These are phyloP conservation scores for Ophioninae sp. DNA, from an alignment of 2,888 invertebrate species.

Conservation along the genomic window DNA sequence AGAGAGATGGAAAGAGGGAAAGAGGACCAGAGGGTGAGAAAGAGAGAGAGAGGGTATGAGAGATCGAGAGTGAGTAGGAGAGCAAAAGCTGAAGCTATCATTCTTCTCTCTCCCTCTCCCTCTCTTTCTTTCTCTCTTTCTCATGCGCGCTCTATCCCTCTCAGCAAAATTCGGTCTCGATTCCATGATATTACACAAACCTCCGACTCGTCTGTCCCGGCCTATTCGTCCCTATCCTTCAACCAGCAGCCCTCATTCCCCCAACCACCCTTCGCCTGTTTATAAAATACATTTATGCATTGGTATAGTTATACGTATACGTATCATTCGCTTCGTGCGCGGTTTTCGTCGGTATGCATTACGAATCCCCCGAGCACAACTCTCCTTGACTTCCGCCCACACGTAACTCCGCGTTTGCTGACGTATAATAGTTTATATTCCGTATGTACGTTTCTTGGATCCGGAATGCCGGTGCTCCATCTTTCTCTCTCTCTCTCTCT, in stretches of 20 bases:
- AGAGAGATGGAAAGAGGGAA: background rate
- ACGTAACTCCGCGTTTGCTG: conserved; percentile 27
- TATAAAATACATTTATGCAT: conserved; percentile 61
- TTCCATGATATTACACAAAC: background rate
- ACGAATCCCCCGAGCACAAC: conserved; percentile 24
- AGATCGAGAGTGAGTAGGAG: background rate
- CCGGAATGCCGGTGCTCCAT: background rate
- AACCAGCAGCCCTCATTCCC: background rate
- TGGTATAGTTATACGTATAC: background rate
- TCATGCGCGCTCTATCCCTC: background rate
- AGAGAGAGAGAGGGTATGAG: conserved; percentile 3
- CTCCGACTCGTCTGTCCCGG: background rate
- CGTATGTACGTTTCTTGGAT: conserved; percentile 4
- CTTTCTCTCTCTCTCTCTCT: background rate
- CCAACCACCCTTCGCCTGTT: conserved; percentile 22
- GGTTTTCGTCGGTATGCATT: conserved; percentile 61
- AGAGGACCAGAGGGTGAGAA: background rate
- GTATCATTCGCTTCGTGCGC: conserved; percentile 16
- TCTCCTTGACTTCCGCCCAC: conserved; percentile 28
- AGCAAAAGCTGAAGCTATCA: background rate
- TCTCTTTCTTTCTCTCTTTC: background rate
- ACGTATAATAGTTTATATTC: conserved; percentile 20
- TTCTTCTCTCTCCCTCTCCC: background rate
- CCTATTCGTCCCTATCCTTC: conserved; percentile 13
- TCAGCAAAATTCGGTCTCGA: background rate